Evolutionary conservation across 2,888 invertebrate species (phyloP).

Genomic region (Seira sanloemensis): DNA sequence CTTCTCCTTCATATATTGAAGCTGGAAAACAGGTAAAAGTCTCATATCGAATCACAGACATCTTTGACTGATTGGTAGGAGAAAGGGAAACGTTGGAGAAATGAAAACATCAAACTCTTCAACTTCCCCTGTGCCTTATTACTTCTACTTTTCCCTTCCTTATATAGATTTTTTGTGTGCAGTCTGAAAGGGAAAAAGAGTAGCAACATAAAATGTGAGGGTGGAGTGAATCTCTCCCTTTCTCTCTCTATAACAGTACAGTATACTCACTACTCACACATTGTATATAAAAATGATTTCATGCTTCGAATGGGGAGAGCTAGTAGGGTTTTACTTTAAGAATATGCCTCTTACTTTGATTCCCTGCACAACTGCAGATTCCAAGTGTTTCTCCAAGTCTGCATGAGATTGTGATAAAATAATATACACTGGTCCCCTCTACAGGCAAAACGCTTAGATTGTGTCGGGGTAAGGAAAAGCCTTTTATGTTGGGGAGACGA

Average conservation of each 20-base stretch:
- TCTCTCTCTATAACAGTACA: too few relatives aligned
- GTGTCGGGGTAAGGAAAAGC: too few relatives aligned
- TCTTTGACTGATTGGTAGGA: not conserved
- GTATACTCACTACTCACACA: too few relatives aligned
- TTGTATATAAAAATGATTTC: too few relatives aligned
- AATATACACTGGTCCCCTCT: too few relatives aligned
- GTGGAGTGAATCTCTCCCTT: conserved; percentile 4
- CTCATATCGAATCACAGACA: conserved; percentile 1
- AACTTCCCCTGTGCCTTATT: conserved; percentile 23
- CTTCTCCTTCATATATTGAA: not conserved
- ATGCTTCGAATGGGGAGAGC: too few relatives aligned
- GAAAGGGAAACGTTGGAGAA: conserved; percentile 23
- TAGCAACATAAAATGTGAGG: conserved; percentile 8
- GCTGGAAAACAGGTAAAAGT: not conserved
- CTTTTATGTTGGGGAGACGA: not conserved
- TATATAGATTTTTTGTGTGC: conserved; percentile 10
- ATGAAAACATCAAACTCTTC: conserved; percentile 56
- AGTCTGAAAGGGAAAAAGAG: not conserved
- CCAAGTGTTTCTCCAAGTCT: too few relatives aligned
- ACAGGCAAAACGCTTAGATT: too few relatives aligned
- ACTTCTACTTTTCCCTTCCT: conserved; percentile 18
- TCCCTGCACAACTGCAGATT: too few relatives aligned
- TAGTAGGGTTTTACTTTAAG: too few relatives aligned
- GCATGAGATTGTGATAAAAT: too few relatives aligned
- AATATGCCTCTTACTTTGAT: too few relatives aligned